Evolutionary conservation across 2,888 invertebrate species (phyloP), one percentile per base, ranked within the genome.

Genomic region (Smittia sp.): DNA sequence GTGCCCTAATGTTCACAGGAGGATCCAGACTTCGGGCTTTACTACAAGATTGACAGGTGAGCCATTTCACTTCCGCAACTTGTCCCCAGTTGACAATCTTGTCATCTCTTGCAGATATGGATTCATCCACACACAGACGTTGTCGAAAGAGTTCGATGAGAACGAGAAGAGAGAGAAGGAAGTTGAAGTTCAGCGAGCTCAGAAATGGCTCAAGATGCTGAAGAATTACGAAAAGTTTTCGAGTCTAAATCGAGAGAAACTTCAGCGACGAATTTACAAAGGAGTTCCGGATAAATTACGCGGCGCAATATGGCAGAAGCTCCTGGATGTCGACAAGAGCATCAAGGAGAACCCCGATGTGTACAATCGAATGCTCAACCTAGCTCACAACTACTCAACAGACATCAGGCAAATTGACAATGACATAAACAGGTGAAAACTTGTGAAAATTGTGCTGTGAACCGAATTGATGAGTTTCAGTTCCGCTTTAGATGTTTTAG

Each of bases 381-480:
- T 93, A 76, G 96, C 96, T 4, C 86, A 92, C 76, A 86, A 89
- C 76, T 91, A 93, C 87, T 96, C 96, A 15, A 93, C 94, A 18
- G 96, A 97, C 82, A 93, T 96, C 75, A 86, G 95, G 77, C 98
- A 98, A 84, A 98, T 98, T 78, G 97, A 98, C 84, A 89, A 97
- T 46, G 98, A 98, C 85, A 96, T 98, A 27, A 97, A 97, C 83
- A 86, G 98, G 79, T 98, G 1, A 18, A 22, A 22, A 97, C 79
- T 98, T 62, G 24, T 24, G 62, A 24, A 58, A 58, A 22, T 58
- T 18, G 46, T 46, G n/a, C 46, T 11, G 46, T 58, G 58, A 18
- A 13, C 18, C 18, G 52, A 46, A 39, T 24, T 58, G 58, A 58
- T 24, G 20, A 58, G 7, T 63, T n/a, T 27, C 11, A 3, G 4